Base-by-base conservation (phyloP, 2,888 invertebrate genomes). In the Aplocera efformata region DNA sequence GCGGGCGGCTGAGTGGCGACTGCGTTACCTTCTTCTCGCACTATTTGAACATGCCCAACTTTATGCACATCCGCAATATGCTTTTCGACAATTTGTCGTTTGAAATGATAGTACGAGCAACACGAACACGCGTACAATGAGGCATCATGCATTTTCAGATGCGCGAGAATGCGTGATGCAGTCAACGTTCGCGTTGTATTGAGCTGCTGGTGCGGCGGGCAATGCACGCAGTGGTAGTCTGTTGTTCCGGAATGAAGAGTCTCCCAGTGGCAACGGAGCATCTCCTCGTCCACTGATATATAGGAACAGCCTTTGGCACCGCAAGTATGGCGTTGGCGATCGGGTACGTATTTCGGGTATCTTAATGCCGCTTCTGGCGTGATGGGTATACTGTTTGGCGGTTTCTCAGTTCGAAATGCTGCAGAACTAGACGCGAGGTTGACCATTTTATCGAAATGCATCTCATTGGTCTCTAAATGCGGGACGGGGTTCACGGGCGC, bases 381-480 rank as follows among this genome's bases (percentile, higher is more conserved):
- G 5, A 72, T 48, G 1, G 55, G 32, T 7, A 48, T 23, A 1
- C 57, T 48, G 1, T 50, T 36, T 8, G 58, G 58, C 2, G 70
- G 42, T 34, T 63, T 71, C 2, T 72, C 73, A 6, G 53, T 54
- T 43, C 64, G 79, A 1, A 58, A 57, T 1, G 50, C 53, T 9
- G 72, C 56, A 7, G 92, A 94, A 53, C 93, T 94, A n/a, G 93
- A 92, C 0, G 96, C 95, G 9, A 95, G 86, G 69, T 96, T 96
- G 0, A 92, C 90, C 96, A 96, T 96, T 69, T 93, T 94, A 69
- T 96, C 95, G 63, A 95, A 96, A 90, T 95, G 94, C 53, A 90
- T 91, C 64, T 95, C 94, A 51, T 92, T 93, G 25, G 92, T 91
- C 53, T 93, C 93, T 23, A 95, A 79, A 65, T 93, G 94, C 0